Evolutionary conservation across 2,888 invertebrate species (phyloP), one percentile per base, ranked within the genome.

Genomic region (Eupithecia exiguata): DNA sequence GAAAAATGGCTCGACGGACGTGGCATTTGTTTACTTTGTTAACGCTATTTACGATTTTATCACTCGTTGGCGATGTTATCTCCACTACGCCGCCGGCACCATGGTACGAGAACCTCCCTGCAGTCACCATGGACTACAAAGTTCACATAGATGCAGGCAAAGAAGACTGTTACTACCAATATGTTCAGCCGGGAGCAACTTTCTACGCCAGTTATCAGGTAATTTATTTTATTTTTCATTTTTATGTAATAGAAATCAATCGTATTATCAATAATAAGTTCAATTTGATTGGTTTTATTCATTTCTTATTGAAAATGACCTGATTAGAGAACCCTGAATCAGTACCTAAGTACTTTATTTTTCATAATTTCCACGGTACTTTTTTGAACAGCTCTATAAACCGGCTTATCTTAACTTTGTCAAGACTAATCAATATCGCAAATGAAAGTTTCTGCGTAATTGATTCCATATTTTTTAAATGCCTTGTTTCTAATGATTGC

Each of bases 171-270:
- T 99, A 98, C 92, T 98, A 96, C 90, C 99, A 99, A 94, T 98
- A 97, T 94, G 98, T 98, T 75, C 97, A 98, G 85, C 96, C 97
- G 72, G 98, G 98, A 71, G 98, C 98, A 35, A 98, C 98, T 76
- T 97, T 99, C 88, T 98, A 98, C 92, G 98, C 98, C 77, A 98
- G 98, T 83, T 98, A 98, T 92, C 98, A 98, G 96, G 99, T 98
- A 91, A 89, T 86, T 82, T 77, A 72, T 69, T 62, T 7, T n/a
- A 65, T 40, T 77, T 80, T 81, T 65, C 71, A 43, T 75, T 66
- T 75, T 53, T 70, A 69, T 72, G 46, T 49, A 69, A 69, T 69
- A 49, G 12, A 66, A 73, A 69, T 49, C 35, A 21, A 35, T 18
- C 68, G 25, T 63, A 35, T 21, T 68, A 72, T 74, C 67, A 25